Conservation (phyloP, 2,113 vertebrate genomes). For the Phocoena sinus region DNA sequence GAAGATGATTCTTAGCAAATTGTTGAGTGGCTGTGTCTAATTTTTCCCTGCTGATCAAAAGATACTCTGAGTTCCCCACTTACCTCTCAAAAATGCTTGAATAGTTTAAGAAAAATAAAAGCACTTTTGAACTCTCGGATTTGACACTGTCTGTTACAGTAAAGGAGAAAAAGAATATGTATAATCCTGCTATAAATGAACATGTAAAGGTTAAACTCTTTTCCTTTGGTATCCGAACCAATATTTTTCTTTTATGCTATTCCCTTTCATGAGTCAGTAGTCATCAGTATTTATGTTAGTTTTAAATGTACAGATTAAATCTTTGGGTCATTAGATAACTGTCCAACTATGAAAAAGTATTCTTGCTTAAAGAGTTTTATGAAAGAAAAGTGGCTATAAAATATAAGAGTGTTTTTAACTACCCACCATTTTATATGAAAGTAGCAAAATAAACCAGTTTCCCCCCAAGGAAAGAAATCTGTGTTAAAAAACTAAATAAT, state of each 20-base stretch:
- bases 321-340: background rate
- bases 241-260: background rate
- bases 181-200: background rate
- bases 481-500: background rate
- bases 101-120: background rate
- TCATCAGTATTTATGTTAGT: conserved; percentile 11
- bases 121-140: background rate
- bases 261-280: background rate
- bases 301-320: background rate
- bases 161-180: background rate
- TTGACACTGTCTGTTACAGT: background rate
- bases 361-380: conserved; percentile 10
- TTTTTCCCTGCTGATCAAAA: background rate
- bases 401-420: conserved; percentile 33
- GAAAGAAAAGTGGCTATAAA: background rate
- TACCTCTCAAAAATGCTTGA: background rate
- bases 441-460: background rate
- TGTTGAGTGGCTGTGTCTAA: background rate
- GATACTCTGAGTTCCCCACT: background rate
- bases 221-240: background rate
- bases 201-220: background rate
- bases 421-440: background rate
- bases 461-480: background rate
- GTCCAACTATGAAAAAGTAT: background rate
- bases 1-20: background rate